Evolutionary conservation across 2,797 vertebrate species (phyloP).

Genomic region (Sebastes wilsoni): DNA sequence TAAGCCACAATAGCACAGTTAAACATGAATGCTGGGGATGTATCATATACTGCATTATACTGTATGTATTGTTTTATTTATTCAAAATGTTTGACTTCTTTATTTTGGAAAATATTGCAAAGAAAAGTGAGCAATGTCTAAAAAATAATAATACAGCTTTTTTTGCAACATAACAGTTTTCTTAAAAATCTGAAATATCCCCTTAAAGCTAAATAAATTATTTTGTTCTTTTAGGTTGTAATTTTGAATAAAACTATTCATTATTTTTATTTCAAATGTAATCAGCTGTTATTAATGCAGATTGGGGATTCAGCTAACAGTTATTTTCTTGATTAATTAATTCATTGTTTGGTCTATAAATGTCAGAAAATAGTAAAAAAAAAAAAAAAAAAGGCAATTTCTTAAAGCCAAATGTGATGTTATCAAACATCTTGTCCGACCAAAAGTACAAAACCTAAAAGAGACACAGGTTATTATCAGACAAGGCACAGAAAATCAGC

Average conservation of each 20-base stretch:
- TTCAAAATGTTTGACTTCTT: not conserved
- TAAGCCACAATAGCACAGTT: not conserved
- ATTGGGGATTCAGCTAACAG: not conserved
- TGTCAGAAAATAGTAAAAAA: not conserved
- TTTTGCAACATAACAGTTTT: not conserved
- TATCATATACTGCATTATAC: not conserved
- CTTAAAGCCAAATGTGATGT: not conserved
- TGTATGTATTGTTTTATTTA: not conserved
- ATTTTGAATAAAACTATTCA: not conserved
- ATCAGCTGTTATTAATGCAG: slow-evolving; percentile 9
- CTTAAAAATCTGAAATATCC: not conserved
- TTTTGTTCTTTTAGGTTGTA: not conserved
- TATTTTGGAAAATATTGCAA: not conserved
- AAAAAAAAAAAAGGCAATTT: not conserved
- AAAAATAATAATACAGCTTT: not conserved
- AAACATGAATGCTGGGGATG: no score
- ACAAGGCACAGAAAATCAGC: not conserved
- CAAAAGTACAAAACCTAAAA: not conserved
- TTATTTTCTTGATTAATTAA: not conserved
- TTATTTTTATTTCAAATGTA: slow-evolving; percentile 25
- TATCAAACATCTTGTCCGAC: not conserved
- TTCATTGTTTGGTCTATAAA: not conserved
- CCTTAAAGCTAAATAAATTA: not conserved
- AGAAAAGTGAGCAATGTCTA: not conserved
- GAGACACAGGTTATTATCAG: not conserved